These are phyloP conservation scores for Hydropsyche betteni DNA, from an alignment of 2,888 invertebrate species.

Conservation along the genomic window DNA sequence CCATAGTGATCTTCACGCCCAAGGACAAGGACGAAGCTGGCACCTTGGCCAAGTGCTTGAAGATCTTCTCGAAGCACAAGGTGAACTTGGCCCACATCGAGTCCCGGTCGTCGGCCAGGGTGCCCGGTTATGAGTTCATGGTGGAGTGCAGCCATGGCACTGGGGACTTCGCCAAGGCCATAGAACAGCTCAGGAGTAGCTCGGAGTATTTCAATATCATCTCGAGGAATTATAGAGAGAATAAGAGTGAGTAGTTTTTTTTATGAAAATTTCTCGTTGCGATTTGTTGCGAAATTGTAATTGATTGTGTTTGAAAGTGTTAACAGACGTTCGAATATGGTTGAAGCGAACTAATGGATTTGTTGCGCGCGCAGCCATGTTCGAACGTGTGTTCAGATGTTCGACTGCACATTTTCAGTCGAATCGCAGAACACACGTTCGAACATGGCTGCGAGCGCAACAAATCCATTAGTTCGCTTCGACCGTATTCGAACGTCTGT, in stretches of 20 bases:
- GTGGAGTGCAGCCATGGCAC: slow-evolving; percentile 85
- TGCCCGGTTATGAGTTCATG: slow-evolving; percentile 90
- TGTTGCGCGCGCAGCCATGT: too few relatives aligned
- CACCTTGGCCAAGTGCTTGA: slow-evolving; percentile 85
- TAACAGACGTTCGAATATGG: too few relatives aligned
- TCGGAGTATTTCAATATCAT: slow-evolving; percentile 87
- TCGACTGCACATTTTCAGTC: too few relatives aligned
- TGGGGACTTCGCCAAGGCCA: slow-evolving; percentile 78
- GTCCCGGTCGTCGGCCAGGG: slow-evolving; percentile 86
- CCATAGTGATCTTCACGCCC: slow-evolving; percentile 88
- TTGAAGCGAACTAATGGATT: too few relatives aligned
- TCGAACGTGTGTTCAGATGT: too few relatives aligned
- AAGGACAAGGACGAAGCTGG: slow-evolving; percentile 85
- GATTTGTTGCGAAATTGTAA: neutral
- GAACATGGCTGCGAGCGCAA: too few relatives aligned
- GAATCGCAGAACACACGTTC: too few relatives aligned
- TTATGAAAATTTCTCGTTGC: neutral
- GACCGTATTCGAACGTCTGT: too few relatives aligned
- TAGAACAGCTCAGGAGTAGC: slow-evolving; percentile 75
- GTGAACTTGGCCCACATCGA: slow-evolving; percentile 94
- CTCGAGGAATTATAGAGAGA: slow-evolving; percentile 86
- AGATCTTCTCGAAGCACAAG: slow-evolving; percentile 82
- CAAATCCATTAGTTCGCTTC: too few relatives aligned
- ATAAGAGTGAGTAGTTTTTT: slow-evolving; percentile 66
- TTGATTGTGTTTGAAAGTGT: too few relatives aligned